Evolutionary conservation across 2,113 vertebrate species (phyloP), one percentile per base, ranked within the genome.

Genomic region (Thalassoma bifasciatum): DNA sequence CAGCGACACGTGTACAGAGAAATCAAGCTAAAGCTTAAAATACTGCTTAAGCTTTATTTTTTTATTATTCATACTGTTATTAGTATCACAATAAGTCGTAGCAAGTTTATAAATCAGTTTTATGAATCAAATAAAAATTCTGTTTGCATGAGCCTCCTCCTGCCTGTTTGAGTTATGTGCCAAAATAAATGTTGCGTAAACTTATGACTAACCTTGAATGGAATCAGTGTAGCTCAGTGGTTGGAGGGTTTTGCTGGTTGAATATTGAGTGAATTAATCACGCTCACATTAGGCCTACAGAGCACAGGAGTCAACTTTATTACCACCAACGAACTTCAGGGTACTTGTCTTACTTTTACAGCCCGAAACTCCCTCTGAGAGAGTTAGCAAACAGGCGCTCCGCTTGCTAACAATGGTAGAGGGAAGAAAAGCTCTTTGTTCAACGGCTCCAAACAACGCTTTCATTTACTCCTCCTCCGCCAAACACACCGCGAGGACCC

Each of bases 401-500:
- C 23, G 50, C 57, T 56, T 59, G n/a, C 36, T 38, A 78, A 89
- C 89, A 88, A 91, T 86, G 83, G 83, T 68, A 59, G 77, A 73
- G 75, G 75, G 77, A 60, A 82, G 84, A 75, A 54, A 47, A 72
- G 81, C 75, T 88, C 88, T 91, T 90, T 91, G 88, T 91, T 86
- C 83, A 13, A 0, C 70, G 75, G 70, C 68, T 84, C 72, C 75
- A 49, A 71, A 73, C 83, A 83, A 21, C 78, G 81, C 75, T 47
- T 46, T 53, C 82, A 79, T 77, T 79, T 54, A 80, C 81, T 64
- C 51, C 54, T 17, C 44, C 53, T 67, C 71, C 71, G 44, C 3
- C 30, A 23, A 12, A 44, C 42, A 17, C 7, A 40, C 51, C 30
- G 51, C 61, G 50, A 61, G 10, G 8, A 57, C 61, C 75, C 40